Evolutionary conservation across 2,113 vertebrate species (phyloP).

Genomic region (Sebastes schlegelii): DNA sequence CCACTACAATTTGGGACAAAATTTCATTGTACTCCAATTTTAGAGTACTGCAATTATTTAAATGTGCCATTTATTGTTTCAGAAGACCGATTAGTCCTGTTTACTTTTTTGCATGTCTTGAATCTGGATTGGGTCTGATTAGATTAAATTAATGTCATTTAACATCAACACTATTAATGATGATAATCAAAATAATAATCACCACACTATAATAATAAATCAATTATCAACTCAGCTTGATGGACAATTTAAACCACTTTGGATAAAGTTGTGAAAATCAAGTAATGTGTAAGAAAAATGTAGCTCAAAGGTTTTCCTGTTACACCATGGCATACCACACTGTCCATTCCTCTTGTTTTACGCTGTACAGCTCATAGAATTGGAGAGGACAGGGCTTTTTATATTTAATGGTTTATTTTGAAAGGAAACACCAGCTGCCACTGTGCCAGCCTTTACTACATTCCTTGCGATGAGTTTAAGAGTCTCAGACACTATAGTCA

Average conservation of each 20-base stretch:
- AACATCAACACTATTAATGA: constrained; percentile 43
- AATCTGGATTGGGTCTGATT: constrained; percentile 68
- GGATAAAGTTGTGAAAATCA: constrained; percentile 1
- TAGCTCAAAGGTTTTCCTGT: neutral
- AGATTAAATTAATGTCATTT: constrained; percentile 36
- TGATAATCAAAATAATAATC: constrained; percentile 19
- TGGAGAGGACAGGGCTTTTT: neutral
- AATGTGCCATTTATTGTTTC: neutral
- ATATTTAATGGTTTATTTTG: constrained; percentile 8
- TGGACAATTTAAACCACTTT: neutral
- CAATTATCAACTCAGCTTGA: neutral
- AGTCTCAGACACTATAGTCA: neutral
- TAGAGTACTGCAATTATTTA: neutral
- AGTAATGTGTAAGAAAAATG: neutral
- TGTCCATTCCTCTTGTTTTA: neutral
- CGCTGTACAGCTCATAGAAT: neutral
- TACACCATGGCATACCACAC: neutral
- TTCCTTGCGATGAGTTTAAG: constrained; percentile 14
- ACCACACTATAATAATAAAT: constrained; percentile 20
- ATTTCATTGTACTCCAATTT: neutral
- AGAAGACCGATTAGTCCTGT: neutral
- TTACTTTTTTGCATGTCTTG: neutral
- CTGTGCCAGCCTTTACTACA: constrained; percentile 4
- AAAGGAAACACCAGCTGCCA: constrained; percentile 33
- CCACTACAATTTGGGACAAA: neutral